Evolutionary conservation across 2,888 invertebrate genomes (phyloP).

Genomic region (Microdon myrmicae): DNA sequence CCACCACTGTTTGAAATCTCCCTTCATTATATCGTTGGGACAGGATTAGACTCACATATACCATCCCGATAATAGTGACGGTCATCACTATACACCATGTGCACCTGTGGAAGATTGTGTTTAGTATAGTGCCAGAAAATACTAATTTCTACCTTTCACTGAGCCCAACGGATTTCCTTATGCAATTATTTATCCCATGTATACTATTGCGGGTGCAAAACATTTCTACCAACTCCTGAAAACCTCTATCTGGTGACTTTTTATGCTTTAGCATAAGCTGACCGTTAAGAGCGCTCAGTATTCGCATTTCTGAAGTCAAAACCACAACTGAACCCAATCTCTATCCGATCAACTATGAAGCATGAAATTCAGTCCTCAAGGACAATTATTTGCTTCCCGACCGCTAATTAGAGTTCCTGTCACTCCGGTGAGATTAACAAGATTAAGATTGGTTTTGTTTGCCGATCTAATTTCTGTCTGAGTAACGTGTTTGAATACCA

Average conservation of each 20-base stretch:
- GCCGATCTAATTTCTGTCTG: too few relatives aligned
- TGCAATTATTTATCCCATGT: conserved; percentile 60
- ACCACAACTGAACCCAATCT: conserved; percentile 34
- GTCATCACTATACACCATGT: conserved; percentile 60
- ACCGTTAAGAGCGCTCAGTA: conserved; percentile 26
- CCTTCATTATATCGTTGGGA: conserved; percentile 61
- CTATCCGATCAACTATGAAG: too few relatives aligned
- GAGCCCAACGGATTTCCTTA: conserved; percentile 51
- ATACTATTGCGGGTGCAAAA: conserved; percentile 61
- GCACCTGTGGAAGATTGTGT: conserved; percentile 55
- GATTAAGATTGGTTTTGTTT: too few relatives aligned
- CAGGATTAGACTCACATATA: conserved; percentile 61
- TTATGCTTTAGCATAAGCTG: too few relatives aligned
- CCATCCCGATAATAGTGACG: conserved; percentile 59
- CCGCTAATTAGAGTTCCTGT: too few relatives aligned
- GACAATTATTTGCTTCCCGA: too few relatives aligned
- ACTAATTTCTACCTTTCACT: conserved; percentile 56
- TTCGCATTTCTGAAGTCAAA: conserved; percentile 24
- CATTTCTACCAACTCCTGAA: conserved; percentile 55
- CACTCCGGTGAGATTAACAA: too few relatives aligned
- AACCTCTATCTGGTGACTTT: too few relatives aligned
- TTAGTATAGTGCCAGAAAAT: too few relatives aligned
- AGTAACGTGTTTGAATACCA: too few relatives aligned
- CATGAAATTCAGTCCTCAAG: too few relatives aligned
- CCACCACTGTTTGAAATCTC: conserved; percentile 63